Base-by-base conservation (phyloP, 2,113 vertebrate genomes). In the Candoia aspera region DNA sequence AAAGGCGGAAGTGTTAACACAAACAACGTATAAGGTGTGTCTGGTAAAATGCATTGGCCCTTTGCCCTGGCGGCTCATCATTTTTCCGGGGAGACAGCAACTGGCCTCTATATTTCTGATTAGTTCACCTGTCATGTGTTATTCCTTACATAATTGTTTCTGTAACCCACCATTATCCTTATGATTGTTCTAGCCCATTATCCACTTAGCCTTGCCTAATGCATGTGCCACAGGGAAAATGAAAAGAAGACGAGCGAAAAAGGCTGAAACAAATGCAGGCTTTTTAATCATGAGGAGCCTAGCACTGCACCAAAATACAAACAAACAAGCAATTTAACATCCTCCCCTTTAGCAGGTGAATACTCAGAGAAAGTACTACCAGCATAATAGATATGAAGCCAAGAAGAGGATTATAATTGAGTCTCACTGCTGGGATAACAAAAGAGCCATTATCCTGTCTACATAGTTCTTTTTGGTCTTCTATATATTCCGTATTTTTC, bases 71-170 rank as follows among this genome's bases (percentile, higher is more conserved):
- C 90, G 92, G 93, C 95, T 96, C 96, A 94, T 87, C 95, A 95
- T 95, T 93, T 94, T 97, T 91, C 93, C 91, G 92, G 93, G 86
- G 92, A 96, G 94, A 95, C 93, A 96, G 94, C 92, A 95, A 94
- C 92, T 86, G 33, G 94, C 93, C 96, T 95, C 95, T 96, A 96
- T 95, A 96, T 96, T 96, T 96, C 94, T 92, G 94, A 92, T 94
- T 93, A 96, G 95, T 95, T 97, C 96, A 96, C 95, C 95, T 97
- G 95, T 95, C 94, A 94, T 95, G 91, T 93, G 95, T 96, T 97
- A 96, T 97, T 97, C 93, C 92, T 94, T 95, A 92, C 95, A 94
- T 96, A 97, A 96, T 97, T 97, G 95, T 97, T 96, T 96, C 94
- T 94, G 93, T 96, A 97, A 97, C 96, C 96, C 96, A 95, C 94